Conservation (phyloP, 2,797 vertebrate species). For the Helicolenus hilgendorfi region DNA sequence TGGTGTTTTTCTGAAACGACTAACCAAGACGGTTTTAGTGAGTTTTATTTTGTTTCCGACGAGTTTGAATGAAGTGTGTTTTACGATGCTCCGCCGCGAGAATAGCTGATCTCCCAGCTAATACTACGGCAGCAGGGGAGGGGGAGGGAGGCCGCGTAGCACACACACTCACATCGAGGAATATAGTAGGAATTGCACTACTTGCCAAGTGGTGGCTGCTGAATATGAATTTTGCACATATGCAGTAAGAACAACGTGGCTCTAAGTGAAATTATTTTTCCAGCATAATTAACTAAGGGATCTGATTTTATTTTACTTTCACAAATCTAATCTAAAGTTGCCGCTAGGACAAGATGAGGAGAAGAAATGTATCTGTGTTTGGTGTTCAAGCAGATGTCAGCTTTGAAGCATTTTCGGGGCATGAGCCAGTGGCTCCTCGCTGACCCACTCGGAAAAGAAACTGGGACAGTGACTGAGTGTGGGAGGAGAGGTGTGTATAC, state of each 20-base stretch:
- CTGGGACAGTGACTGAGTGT: conserved; percentile 47
- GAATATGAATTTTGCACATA: too few species aligned
- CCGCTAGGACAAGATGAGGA: neutral
- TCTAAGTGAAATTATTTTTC: neutral
- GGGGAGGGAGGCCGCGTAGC: too few species aligned
- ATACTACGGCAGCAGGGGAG: too few species aligned
- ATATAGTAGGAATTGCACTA: neutral
- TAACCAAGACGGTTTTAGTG: too few species aligned
- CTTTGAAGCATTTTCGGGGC: conserved; percentile 36
- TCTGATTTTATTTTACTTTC: conserved; percentile 19
- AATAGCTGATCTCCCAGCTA: too few species aligned
- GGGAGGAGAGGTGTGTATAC: conserved; percentile 47
- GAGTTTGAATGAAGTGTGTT: too few species aligned
- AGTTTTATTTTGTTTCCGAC: too few species aligned
- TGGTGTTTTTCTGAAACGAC: too few species aligned
- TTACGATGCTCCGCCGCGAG: too few species aligned
- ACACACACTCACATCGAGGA: too few species aligned
- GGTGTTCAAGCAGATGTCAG: conserved; percentile 7
- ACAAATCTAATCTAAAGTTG: conserved; percentile 26
- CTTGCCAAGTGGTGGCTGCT: neutral
- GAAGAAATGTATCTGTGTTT: conserved; percentile 10
- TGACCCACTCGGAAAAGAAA: conserved; percentile 49
- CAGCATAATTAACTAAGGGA: neutral
- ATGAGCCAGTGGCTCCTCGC: conserved; percentile 40
- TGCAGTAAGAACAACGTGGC: neutral